Conservation (phyloP, 2,113 vertebrate genomes). For the Muntiacus reevesi region DNA sequence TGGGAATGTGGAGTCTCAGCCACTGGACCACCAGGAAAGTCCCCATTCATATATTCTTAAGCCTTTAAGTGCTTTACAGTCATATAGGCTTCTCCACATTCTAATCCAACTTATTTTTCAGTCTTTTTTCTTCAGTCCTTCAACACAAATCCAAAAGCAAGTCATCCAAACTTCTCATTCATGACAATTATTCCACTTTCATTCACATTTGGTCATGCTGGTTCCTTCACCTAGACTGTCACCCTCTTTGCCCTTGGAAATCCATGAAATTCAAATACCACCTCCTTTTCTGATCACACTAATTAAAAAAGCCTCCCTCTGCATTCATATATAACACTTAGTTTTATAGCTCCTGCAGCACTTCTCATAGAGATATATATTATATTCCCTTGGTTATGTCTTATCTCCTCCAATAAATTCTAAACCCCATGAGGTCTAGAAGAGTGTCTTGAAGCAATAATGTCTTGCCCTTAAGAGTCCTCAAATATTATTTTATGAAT, state of each 20-base stretch:
- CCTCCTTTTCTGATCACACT: neutral
- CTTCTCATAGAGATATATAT: slow-evolving; percentile 27
- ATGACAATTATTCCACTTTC: neutral
- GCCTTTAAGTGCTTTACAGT: neutral
- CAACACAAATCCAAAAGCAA: neutral
- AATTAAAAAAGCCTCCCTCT: slow-evolving; percentile 49
- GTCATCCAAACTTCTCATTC: neutral
- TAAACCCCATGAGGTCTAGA: neutral
- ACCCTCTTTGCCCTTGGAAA: neutral
- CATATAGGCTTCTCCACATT: neutral
- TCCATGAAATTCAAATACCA: neutral
- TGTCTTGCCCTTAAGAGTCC: neutral
- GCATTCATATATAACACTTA: slow-evolving; percentile 32
- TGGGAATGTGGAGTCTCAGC: neutral
- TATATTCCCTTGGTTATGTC: neutral
- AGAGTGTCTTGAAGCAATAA: slow-evolving; percentile 1
- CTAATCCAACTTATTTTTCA: neutral
- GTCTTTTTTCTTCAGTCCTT: neutral
- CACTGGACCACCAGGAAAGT: neutral
- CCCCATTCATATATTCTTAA: neutral
- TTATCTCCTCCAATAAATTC: slow-evolving; percentile 41
- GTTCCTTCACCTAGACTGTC: neutral
- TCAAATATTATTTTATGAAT: slow-evolving; percentile 28
- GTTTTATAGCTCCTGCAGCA: slow-evolving; percentile 7
- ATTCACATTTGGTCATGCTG: neutral